Percentiles rank a stretch among this genome's conserved stretches.
These are phyloP conservation scores for Cheilosia grossa DNA, from an alignment of 2,888 invertebrate species.

Conservation along the genomic window DNA sequence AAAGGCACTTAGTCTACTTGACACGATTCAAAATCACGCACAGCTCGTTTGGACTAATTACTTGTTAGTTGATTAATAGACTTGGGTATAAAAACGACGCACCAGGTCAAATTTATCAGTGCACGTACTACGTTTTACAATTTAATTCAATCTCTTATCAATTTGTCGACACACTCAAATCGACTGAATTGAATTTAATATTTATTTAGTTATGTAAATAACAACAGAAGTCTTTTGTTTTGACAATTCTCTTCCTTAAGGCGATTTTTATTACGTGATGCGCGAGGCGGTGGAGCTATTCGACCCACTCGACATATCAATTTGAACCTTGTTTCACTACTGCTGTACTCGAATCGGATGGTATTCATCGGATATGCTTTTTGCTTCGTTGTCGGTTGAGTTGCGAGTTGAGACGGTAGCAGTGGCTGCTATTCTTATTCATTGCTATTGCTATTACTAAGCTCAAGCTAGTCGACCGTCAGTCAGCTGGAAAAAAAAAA, in stretches of 20 bases:
- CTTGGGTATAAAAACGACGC: too few relatives aligned
- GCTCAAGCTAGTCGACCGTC: slow-evolving; percentile 23
- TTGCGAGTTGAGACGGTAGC: slow-evolving; percentile 14
- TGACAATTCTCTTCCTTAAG: slow-evolving; percentile 12
- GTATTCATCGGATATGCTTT: slow-evolving; percentile 38
- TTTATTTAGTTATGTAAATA: background rate
- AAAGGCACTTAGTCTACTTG: slow-evolving; percentile 31
- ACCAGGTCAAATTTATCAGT: background rate
- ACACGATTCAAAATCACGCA: slow-evolving; percentile 11
- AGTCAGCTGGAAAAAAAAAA: slow-evolving; percentile 28
- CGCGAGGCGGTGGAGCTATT: slow-evolving; percentile 36
- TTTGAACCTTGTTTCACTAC: slow-evolving; percentile 59
- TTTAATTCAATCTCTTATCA: slow-evolving; percentile 19
- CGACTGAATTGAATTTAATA: background rate
- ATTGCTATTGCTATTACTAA: background rate
- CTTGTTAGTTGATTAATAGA: slow-evolving; percentile 30
- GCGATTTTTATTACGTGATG: slow-evolving; percentile 30
- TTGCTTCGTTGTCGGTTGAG: slow-evolving; percentile 3
- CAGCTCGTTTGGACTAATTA: slow-evolving; percentile 18
- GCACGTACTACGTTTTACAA: background rate
- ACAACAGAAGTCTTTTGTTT: slow-evolving; percentile 23
- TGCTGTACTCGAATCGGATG: slow-evolving; percentile 41
- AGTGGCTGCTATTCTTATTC: background rate
- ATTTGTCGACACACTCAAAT: slow-evolving; percentile 7
- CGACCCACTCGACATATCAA: slow-evolving; percentile 60